Evolutionary conservation across 2,888 invertebrate genomes (phyloP).

Genomic region (Aplocera efformata): DNA sequence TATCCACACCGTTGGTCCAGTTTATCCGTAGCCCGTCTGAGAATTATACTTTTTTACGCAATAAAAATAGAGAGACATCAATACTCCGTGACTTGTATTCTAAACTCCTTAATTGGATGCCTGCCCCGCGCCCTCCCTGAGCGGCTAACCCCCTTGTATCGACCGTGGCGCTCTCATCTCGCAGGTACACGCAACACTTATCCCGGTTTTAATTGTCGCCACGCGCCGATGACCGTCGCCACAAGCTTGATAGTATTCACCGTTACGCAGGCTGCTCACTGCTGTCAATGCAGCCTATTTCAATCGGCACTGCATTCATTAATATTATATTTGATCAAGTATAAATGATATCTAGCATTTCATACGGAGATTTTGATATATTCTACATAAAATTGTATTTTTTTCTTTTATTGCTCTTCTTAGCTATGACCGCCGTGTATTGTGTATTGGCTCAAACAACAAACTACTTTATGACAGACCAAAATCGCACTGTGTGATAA

Average conservation of each 20-base stretch:
- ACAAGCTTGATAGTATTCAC: slow-evolving; percentile 26
- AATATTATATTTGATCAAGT: neutral
- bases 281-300: slow-evolving; percentile 39
- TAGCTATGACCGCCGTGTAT: too few relatives aligned
- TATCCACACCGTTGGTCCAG: slow-evolving; percentile 26
- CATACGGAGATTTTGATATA: too few relatives aligned
- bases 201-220: slow-evolving; percentile 79
- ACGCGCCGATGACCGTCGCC: slow-evolving; percentile 71
- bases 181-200: slow-evolving; percentile 78
- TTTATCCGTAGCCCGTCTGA: slow-evolving; percentile 23
- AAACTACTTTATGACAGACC: too few relatives aligned
- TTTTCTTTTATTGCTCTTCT: too few relatives aligned
- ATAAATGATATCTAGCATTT: too few relatives aligned
- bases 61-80: slow-evolving; percentile 61
- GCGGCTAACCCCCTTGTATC: slow-evolving; percentile 59
- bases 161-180: slow-evolving; percentile 77
- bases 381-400: too few relatives aligned
- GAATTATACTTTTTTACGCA: slow-evolving; percentile 34
- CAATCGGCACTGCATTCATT: slow-evolving; percentile 27
- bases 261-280: slow-evolving; percentile 29
- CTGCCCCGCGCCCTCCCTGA: slow-evolving; percentile 42
- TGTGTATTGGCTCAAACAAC: too few relatives aligned
- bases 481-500: too few relatives aligned
- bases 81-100: slow-evolving; percentile 71
- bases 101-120: slow-evolving; percentile 73